Evolutionary conservation across 1,140 invertebrate genomes (phyloP).

Genomic region (Psix sp.): DNA sequence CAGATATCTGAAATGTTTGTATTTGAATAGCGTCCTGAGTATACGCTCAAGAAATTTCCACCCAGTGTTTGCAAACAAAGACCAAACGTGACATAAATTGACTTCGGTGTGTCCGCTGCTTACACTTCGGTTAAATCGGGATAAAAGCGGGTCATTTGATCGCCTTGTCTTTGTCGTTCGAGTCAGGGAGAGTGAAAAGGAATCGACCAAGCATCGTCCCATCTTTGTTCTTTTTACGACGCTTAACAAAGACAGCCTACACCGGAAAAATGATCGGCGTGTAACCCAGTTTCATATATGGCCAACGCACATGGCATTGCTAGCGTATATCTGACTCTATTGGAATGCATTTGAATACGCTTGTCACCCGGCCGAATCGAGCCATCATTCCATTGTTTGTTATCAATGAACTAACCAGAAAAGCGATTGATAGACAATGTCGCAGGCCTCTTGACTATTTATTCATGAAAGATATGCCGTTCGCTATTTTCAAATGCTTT

Average conservation of each 20-base stretch:
- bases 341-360: conserved; percentile 41
- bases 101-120: conserved; percentile 43
- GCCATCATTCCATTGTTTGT: conserved; percentile 8
- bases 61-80: conserved; percentile 44
- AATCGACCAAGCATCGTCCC: not conserved
- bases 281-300: conserved; percentile 48
- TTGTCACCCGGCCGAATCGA: conserved; percentile 23
- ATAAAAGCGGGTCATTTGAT: conserved; percentile 50
- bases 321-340: conserved; percentile 22
- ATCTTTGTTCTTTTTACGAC: not conserved
- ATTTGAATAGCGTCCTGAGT: conserved; percentile 48
- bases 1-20: conserved; percentile 51
- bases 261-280: conserved; percentile 27
- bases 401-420: conserved; percentile 53
- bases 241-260: conserved; percentile 13
- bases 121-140: conserved; percentile 41
- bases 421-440: conserved; percentile 45
- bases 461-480: too few relatives aligned
- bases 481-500: not conserved
- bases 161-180: conserved; percentile 19
- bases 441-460: too few relatives aligned
- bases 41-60: conserved; percentile 44
- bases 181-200: not conserved
- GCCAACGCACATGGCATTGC: conserved; percentile 46
- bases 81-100: conserved; percentile 53